phyloP scores from a whole-genome alignment of 2,113 vertebrate genomes.

The Fregetta grallaria region DNA sequence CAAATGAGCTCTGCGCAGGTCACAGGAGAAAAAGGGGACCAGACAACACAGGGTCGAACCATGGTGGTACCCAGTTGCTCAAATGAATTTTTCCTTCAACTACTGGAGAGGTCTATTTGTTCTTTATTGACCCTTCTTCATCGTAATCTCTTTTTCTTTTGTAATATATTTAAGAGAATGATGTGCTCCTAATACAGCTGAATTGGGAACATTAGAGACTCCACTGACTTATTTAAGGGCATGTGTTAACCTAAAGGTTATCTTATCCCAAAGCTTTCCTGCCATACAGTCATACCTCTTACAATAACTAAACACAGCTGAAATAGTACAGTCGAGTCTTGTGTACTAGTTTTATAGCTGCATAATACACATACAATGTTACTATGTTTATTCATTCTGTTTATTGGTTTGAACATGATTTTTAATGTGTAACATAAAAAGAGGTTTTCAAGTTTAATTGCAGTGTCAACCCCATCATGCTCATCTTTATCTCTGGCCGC shows the following conservation, averaged over 20 bases:
- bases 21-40: not conserved
- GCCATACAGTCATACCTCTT: not conserved
- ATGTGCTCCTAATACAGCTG: not conserved
- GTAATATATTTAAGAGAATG: conserved; percentile 4
- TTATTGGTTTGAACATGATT: conserved; percentile 27
- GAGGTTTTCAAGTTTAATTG: conserved; percentile 65
- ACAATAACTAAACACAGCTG: not conserved
- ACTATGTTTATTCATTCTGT: conserved; percentile 44
- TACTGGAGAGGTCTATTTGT: not conserved
- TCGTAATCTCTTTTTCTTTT: not conserved
- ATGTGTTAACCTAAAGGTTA: not conserved
- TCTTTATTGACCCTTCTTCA: not conserved
- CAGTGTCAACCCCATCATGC: conserved; percentile 5
- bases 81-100: not conserved
- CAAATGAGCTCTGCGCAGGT: not conserved
- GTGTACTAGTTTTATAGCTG: not conserved
- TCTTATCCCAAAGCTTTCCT: not conserved
- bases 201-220: not conserved
- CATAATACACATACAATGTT: not conserved
- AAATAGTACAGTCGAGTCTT: not conserved
- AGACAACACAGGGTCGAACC: not conserved
- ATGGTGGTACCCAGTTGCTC: not conserved
- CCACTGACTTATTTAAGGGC: not conserved
- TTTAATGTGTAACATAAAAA: conserved; percentile 65
- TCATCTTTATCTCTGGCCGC: conserved; percentile 39